Base-by-base conservation (phyloP, 1,140 invertebrate species). In the Nasonia vitripennis region DNA sequence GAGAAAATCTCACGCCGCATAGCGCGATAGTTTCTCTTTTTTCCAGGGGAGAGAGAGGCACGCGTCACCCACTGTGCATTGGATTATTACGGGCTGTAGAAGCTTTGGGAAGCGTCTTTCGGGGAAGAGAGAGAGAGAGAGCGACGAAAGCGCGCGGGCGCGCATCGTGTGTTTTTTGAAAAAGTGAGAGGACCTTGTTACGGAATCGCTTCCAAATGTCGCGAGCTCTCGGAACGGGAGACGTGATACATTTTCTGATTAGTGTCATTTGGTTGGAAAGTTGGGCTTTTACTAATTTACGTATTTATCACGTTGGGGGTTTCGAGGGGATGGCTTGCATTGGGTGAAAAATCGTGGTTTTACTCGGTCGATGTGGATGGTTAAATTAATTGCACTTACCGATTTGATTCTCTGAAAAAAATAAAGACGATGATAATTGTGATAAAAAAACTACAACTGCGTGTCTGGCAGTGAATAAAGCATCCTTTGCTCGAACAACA, bases 101-200 rank as follows among this genome's bases (percentile, higher is more conserved):
- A 45, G 41, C 7, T 45, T 45, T 45, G 9, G 10, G 41, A 45
- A 45, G 41, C 86, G 78, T 83, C 70, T 71, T 27, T 41, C 83
- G 80, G 86, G 34, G 27, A 87, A 85, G 41, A 11, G 11, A 51
- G 55, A 12, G 62, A 85, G 41, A 11, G 11, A 51, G 55, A 12
- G 62, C 78, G 77, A 83, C 86, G 81, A 85, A 87, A 87, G 23
- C 62, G 41, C 34, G 34, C 34, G 5, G 34, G 27, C 27, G 27
- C 27, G 34, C 34, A 37, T 37, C 34, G 6, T 37, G 48, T 77
- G 17, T 67, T 85, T 51, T 82, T 78, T n/a, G n/a, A 20, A 73
- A 87, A 84, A 67, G 41, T 70, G n/a, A 86, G 84, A 85, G 84
- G 84, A 88, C 81, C 85, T 86, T 27, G 85, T 88, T 84, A 70